Percentiles rank a stretch among this genome's conserved stretches.
phyloP scores from a whole-genome alignment of 1,140 invertebrate genomes.

The Drosophila pectinifera region DNA sequence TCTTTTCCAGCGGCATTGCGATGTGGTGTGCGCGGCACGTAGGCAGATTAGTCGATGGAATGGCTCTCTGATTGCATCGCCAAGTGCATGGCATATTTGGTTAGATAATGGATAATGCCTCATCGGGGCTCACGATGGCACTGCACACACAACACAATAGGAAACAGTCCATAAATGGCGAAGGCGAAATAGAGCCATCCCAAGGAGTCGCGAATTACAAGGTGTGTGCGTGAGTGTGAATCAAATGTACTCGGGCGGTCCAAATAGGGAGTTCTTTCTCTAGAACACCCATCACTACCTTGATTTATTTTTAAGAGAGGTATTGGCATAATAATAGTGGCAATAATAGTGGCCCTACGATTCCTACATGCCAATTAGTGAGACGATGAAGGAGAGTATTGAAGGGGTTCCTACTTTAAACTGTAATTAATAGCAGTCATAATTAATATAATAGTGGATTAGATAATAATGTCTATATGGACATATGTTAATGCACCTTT shows the following conservation, averaged over 20 bases:
- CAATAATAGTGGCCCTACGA: too few species aligned
- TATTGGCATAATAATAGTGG: slow-evolving; percentile 30
- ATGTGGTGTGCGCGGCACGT: slow-evolving; percentile 72
- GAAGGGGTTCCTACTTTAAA: too few species aligned
- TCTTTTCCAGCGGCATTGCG: slow-evolving; percentile 43
- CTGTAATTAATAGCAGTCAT: background rate
- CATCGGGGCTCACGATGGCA: slow-evolving; percentile 25
- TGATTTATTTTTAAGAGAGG: slow-evolving; percentile 20
- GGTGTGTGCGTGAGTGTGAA: slow-evolving; percentile 42
- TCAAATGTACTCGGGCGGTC: slow-evolving; percentile 34
- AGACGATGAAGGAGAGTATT: background rate
- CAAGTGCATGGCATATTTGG: slow-evolving; percentile 53
- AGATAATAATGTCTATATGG: background rate
- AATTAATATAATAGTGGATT: background rate
- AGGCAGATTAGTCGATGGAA: slow-evolving; percentile 59
- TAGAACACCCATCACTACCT: background rate
- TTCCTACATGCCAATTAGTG: background rate
- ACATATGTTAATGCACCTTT: too few species aligned
- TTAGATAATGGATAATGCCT: slow-evolving; percentile 54
- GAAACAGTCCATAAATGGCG: slow-evolving; percentile 30
- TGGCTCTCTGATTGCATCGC: slow-evolving; percentile 35
- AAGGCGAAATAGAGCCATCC: slow-evolving; percentile 28
- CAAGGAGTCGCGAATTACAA: slow-evolving; percentile 13
- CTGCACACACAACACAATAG: slow-evolving; percentile 16
- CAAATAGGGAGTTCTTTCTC: slow-evolving; percentile 32